phyloP scores from a whole-genome alignment of 2,888 invertebrate genomes.

The Trissoscelio sp. region DNA sequence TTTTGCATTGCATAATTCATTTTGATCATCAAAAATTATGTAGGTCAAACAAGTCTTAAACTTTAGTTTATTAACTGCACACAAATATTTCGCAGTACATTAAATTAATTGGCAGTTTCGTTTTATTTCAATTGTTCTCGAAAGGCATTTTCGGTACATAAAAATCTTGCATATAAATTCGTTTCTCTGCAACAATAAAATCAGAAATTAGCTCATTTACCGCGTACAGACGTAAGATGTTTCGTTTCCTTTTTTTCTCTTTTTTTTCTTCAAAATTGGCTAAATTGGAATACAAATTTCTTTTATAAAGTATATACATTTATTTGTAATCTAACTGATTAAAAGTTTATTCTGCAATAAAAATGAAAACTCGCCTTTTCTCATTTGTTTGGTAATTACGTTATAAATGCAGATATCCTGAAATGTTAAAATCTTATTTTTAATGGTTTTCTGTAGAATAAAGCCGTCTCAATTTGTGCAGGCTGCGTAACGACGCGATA shows the following conservation, averaged over 20 bases:
- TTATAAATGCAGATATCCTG: conserved; percentile 15
- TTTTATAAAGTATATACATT: neutral
- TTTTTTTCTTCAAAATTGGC: no score
- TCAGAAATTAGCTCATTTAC: no score
- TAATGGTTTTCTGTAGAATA: conserved; percentile 26
- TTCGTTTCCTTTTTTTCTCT: no score
- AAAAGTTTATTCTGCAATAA: conserved; percentile 21
- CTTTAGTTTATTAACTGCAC: no score
- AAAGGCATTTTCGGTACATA: no score
- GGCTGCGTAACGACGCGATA: conserved; percentile 8
- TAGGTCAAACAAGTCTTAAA: no score
- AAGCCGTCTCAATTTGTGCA: conserved; percentile 14
- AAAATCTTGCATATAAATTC: no score
- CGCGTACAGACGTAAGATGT: no score
- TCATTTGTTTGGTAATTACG: conserved; percentile 15
- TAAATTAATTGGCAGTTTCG: no score
- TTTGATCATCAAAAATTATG: neutral
- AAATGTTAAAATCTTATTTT: conserved; percentile 29
- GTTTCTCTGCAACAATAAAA: no score
- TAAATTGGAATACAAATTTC: neutral
- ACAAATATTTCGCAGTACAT: no score
- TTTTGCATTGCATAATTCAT: neutral
- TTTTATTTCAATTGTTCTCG: no score
- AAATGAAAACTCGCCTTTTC: conserved; percentile 10
- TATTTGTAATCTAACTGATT: conserved; percentile 8